Percentiles rank a stretch among this genome's conserved stretches.
phyloP scores from a whole-genome alignment of 2,888 invertebrate genomes.

The Ectobius pallidus region DNA sequence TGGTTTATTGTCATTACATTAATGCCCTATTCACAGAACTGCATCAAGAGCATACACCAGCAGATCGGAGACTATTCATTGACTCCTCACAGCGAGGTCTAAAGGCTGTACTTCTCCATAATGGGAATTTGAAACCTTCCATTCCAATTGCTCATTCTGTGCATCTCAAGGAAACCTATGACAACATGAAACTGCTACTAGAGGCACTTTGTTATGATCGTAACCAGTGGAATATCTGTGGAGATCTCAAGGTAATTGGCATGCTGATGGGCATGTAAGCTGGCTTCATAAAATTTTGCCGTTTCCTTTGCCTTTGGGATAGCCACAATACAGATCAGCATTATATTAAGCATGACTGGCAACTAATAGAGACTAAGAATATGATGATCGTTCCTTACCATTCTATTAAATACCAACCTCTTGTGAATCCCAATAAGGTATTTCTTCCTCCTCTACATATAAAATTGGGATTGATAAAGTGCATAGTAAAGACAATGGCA shows the following conservation, averaged over 20 bases:
- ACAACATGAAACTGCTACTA: background rate
- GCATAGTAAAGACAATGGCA: too few relatives aligned
- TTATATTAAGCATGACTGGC: too few relatives aligned
- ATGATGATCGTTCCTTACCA: too few relatives aligned
- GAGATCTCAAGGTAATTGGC: background rate
- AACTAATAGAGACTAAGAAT: too few relatives aligned
- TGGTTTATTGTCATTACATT: too few relatives aligned
- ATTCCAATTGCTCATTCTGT: slow-evolving; percentile 7
- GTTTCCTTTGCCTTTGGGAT: background rate
- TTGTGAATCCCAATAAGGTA: too few relatives aligned
- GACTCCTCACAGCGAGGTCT: background rate
- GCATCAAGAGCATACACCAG: too few relatives aligned
- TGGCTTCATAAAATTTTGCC: background rate
- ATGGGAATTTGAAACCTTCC: background rate
- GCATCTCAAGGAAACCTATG: background rate
- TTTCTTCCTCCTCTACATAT: too few relatives aligned
- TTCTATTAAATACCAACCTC: too few relatives aligned
- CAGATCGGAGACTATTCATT: too few relatives aligned
- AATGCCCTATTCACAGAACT: too few relatives aligned
- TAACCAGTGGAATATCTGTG: background rate
- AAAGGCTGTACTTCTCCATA: background rate
- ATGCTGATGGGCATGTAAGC: background rate
- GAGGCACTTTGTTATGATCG: background rate
- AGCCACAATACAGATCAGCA: background rate
- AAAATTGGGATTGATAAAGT: too few relatives aligned